phyloP scores from a whole-genome alignment of 2,113 vertebrate genomes.

The Burhinus oedicnemus region DNA sequence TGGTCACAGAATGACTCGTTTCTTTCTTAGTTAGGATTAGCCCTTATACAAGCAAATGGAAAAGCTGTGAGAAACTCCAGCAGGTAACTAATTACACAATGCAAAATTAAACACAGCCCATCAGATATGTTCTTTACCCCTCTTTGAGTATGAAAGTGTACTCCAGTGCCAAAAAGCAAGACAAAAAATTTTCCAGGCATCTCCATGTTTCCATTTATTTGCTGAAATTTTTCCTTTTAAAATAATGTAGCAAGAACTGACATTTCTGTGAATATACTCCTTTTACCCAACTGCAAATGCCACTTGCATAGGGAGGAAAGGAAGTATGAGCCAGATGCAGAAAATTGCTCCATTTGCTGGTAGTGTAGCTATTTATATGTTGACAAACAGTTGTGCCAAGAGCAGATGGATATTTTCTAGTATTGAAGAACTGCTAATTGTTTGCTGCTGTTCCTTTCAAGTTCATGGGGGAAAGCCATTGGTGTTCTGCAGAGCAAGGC shows the following conservation, averaged over 20 bases:
- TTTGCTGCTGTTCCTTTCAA: conserved; percentile 38
- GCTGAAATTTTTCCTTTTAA: neutral
- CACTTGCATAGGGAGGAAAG: neutral
- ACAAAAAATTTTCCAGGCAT: neutral
- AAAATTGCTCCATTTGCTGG: conserved; percentile 43
- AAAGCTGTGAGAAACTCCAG: conserved; percentile 59
- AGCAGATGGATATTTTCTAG: conserved; percentile 52
- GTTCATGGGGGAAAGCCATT: conserved; percentile 18
- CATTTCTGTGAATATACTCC: neutral
- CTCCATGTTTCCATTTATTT: neutral
- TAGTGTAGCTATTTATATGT: conserved; percentile 41
- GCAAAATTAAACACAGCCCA: conserved; percentile 31
- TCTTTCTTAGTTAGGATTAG: conserved; percentile 39
- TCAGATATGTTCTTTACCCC: neutral
- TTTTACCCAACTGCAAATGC: neutral
- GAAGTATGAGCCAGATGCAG: conserved; percentile 41
- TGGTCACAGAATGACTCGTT: conserved; percentile 51
- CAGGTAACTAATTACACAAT: conserved; percentile 55
- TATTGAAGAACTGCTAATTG: conserved; percentile 60
- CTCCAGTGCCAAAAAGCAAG: neutral
- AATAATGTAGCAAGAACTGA: neutral
- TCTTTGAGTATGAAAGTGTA: neutral
- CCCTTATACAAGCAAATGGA: conserved; percentile 15
- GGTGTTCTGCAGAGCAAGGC: conserved; percentile 48
- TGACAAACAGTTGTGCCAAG: conserved; percentile 51